Evolutionary conservation across 2,888 invertebrate species (phyloP), one percentile per base, ranked within the genome.

Genomic region (Stenurella melanura): DNA sequence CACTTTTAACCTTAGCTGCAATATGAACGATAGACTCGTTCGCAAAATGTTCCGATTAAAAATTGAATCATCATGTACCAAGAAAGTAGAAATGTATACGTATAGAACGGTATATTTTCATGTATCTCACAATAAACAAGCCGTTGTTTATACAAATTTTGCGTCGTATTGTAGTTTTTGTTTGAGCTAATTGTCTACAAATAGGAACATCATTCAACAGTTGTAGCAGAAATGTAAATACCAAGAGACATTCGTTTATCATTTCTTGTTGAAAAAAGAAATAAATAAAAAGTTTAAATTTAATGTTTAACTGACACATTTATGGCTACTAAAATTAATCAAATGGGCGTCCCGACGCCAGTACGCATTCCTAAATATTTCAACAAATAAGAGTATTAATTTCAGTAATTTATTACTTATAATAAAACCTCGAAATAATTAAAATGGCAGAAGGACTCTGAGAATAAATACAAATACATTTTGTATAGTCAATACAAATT

Each of bases 251-350:
- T 64, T 64, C 69, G 69, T 69, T 69, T 69, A 69, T 57, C 57
- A 69, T 56, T 57, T 34, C n/a, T 69, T 68, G 68, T 56, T 68
- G 68, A 54, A 68, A 68, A 68, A 68, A 56, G 54, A 68, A 68
- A 68, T 68, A 68, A 68, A 68, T 68, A 56, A 68, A 56, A 56
- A 30, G 26, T 64, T 64, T 64, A 57, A 69, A 69, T 69, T 58
- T 69, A 69, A 56, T 30, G 69, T 69, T 34, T 30, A 19, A 56
- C 57, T 56, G 56, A 57, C 69, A 57, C 34, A 57, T 69, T 69
- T 69, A 69, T 57, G 38, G 57, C 12, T 38, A 69, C 26, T 69
- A 69, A 69, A 30, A 69, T 69, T 69, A 58, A 69, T 58, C 58
- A 69, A 56, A 38, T 64, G 18, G 42, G 42, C 64, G 64, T 64